Evolutionary conservation across 37 sponge, comb jelly and placozoan genomes (phyloP).

Genomic region (Lycopodina hypogea): DNA sequence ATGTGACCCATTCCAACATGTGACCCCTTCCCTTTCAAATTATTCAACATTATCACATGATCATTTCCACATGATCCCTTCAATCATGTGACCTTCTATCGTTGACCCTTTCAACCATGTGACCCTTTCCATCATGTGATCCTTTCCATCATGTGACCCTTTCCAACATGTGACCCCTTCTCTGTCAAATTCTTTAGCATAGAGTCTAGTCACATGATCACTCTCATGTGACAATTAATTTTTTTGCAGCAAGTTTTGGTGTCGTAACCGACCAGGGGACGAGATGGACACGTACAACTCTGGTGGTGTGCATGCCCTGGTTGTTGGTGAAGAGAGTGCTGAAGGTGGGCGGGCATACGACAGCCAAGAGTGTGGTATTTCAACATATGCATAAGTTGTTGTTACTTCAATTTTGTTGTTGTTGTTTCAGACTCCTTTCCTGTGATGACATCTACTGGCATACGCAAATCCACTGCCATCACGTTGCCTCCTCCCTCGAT

Average conservation of each 20-base stretch:
- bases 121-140: too few species aligned
- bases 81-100: too few species aligned
- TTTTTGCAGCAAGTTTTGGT: constrained; percentile 91
- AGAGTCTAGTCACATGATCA: too few species aligned
- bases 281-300: constrained; percentile 80
- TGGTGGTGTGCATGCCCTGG: constrained; percentile 15
- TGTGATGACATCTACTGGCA: background rate
- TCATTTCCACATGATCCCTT: too few species aligned
- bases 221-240: too few species aligned
- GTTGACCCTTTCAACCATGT: too few species aligned
- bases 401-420: background rate
- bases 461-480: constrained; percentile 13
- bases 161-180: too few species aligned
- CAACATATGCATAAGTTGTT: background rate
- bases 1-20: too few species aligned
- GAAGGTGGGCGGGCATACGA: constrained; percentile 24
- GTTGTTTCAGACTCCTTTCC: background rate
- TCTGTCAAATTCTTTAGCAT: too few species aligned
- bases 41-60: too few species aligned
- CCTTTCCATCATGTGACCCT: too few species aligned
- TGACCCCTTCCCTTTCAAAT: too few species aligned
- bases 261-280: constrained; percentile 91
- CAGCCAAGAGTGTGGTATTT: constrained; percentile 1
- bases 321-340: constrained; percentile 8
- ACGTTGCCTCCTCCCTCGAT: constrained; percentile 43